Base-by-base conservation (phyloP, 2,113 vertebrate genomes). In the Cephalophus harveyi region DNA sequence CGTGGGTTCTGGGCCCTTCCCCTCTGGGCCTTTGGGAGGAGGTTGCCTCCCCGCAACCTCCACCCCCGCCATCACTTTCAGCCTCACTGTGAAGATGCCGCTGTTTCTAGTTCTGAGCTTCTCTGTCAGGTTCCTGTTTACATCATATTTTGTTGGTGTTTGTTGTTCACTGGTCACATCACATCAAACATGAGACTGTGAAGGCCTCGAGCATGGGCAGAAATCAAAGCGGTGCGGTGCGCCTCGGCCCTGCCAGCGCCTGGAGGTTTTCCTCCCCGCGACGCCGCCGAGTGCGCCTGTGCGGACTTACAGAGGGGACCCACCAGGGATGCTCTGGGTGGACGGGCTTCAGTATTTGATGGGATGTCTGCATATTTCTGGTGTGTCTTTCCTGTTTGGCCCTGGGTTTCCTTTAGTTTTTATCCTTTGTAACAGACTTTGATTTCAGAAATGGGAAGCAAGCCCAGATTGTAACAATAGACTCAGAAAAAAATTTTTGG, bases 381-480 rank as follows among this genome's bases (percentile, higher is more conserved):
- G 40, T 43, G 15, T 60, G n/a, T 92, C 71, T 94, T 94, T 92
- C 59, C 46, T 76, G 33, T 78, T 60, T 27, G 62, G 64, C 40
- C 57, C n/a, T 6, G 10, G 2, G 30, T 67, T 84, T 17, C n/a
- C 76, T 54, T 76, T 48, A 30, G 28, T 79, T 94, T 93, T 83
- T 62, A 50, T 71, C 36, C 28, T 79, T 60, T 85, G 7, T 64
- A 57, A 81, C 30, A 28, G 74, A 57, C 23, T 62, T 91, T 43
- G 84, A 71, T 96, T 95, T 97, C 83, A 91, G 91, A 46, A 48
- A 40, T 81, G 91, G 76, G 89, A 97, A 93, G 27, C 40, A 74
- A 76, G 81, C 74, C 48, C 62, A 52, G 85, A 27, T 79, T 97
- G 87, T 74, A 87, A 85, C 28, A 94, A 21, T 74, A 71, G 87